Conservation (phyloP, 2,113 vertebrate genomes). For the Salvelinus alpinus region DNA sequence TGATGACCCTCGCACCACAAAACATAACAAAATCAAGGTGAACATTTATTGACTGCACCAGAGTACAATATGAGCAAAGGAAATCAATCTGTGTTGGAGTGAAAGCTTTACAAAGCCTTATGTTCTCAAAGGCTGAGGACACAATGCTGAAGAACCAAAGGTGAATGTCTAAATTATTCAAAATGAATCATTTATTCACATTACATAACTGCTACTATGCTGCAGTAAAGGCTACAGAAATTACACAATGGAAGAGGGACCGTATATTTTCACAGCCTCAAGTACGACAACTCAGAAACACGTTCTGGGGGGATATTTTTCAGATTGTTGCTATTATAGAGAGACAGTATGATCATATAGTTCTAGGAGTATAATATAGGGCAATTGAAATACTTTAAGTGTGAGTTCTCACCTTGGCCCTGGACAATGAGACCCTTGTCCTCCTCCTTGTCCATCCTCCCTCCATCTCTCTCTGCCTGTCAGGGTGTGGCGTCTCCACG, state of each 20-base stretch:
- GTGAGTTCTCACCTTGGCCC: constrained; percentile 55
- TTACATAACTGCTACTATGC: no score
- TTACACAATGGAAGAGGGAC: not conserved
- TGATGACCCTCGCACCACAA: not conserved
- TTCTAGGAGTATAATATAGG: no score
- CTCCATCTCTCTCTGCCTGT: constrained; percentile 37
- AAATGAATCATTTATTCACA: not conserved
- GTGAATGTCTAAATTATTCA: constrained; percentile 27
- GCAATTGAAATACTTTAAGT: not conserved
- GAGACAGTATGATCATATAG: no score
- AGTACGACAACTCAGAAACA: not conserved
- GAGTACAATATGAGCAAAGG: constrained; percentile 22
- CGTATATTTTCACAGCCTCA: not conserved
- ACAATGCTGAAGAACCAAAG: constrained; percentile 5
- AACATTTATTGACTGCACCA: constrained; percentile 39
- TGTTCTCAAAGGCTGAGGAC: constrained; percentile 22
- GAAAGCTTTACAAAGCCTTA: not conserved
- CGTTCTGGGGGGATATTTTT: no score
- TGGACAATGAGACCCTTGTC: constrained; percentile 41
- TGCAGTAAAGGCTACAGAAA: not conserved
- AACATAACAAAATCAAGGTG: constrained; percentile 17
- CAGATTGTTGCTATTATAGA: no score
- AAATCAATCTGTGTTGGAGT: constrained; percentile 48
- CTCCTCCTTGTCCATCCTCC: constrained; percentile 28
- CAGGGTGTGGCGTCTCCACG: constrained; percentile 87